Evolutionary conservation across 2,113 vertebrate genomes (phyloP), one percentile per base, ranked within the genome.

Genomic region (Mungos mungo): DNA sequence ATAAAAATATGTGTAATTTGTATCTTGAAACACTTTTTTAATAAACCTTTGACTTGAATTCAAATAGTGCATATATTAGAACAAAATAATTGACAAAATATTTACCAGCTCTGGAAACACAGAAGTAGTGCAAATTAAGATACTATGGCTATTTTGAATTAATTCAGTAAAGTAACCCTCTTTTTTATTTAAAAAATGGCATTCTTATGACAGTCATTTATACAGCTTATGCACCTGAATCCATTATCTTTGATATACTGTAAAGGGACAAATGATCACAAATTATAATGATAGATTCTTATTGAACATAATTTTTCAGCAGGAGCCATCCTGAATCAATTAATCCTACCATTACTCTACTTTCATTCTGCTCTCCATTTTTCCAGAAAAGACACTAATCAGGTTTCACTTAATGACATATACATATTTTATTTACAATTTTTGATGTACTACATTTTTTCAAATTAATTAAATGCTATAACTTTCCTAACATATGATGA

Each of bases 361-460:
- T 91, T 84, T 76, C 93, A 88, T 91, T 97, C 88, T 93, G 47
- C 52, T 88, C 29, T 92, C 45, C 25, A 45, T 47, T 79, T 91
- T 41, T 47, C 81, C 54, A 89, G 80, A 90, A 97, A 97, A 96
- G 18, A 29, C n/a, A 87, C 69, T 60, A 97, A 47, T 93, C 35
- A 65, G 16, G 63, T 94, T 90, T 72, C 25, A 87, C 33, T 92
- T 89, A 96, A 91, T 82, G 31, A 91, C 7, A 85, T 83, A 93
- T 47, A 85, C 9, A 65, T 80, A 85, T 89, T 96, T 95, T 87
- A 45, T 74, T 97, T 85, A 95, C 35, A 94, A 89, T 82, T 90
- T 93, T 97, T 97, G 66, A 95, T 88, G 66, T 95, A 45, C 41
- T 88, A 52, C 16, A 95, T 95, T 96, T 97, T 97, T 88, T 94